Conservation (phyloP, 2,113 vertebrate genomes). For the Echinops telfairi region DNA sequence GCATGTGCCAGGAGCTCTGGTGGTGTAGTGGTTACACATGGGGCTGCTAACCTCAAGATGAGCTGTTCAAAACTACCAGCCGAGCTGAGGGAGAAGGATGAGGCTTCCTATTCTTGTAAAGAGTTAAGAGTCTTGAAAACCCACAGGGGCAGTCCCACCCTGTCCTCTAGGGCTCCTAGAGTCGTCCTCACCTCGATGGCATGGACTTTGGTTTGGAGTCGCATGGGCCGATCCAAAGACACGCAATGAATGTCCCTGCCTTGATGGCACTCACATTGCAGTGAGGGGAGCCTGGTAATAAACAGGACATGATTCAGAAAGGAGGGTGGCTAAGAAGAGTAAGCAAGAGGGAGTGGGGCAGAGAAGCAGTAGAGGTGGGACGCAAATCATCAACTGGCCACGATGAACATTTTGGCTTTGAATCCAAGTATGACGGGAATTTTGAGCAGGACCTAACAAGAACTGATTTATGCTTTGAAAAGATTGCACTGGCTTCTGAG, state of each 20-base stretch:
- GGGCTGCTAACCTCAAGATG: too few species aligned
- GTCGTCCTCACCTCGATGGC: too few species aligned
- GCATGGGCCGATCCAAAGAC: neutral
- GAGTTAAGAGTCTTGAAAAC: too few species aligned
- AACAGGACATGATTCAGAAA: neutral
- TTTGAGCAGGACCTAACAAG: neutral
- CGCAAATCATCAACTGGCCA: neutral
- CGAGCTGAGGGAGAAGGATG: too few species aligned
- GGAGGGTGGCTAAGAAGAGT: neutral
- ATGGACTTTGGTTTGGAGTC: too few species aligned
- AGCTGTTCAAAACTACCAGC: too few species aligned
- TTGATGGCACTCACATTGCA: neutral
- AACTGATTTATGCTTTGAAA: conserved; percentile 14
- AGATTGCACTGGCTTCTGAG: neutral
- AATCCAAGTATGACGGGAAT: neutral
- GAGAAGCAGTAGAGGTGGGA: neutral
- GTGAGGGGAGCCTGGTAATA: neutral
- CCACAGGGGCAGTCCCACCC: too few species aligned
- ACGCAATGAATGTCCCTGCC: neutral
- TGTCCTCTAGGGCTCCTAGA: too few species aligned
- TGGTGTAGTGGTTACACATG: too few species aligned
- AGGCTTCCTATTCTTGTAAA: too few species aligned
- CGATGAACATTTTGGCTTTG: neutral
- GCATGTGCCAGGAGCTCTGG: neutral
- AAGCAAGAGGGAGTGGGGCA: neutral